Evolutionary conservation across 2,888 invertebrate genomes (phyloP).

Genomic region (Cerastis leucographa): DNA sequence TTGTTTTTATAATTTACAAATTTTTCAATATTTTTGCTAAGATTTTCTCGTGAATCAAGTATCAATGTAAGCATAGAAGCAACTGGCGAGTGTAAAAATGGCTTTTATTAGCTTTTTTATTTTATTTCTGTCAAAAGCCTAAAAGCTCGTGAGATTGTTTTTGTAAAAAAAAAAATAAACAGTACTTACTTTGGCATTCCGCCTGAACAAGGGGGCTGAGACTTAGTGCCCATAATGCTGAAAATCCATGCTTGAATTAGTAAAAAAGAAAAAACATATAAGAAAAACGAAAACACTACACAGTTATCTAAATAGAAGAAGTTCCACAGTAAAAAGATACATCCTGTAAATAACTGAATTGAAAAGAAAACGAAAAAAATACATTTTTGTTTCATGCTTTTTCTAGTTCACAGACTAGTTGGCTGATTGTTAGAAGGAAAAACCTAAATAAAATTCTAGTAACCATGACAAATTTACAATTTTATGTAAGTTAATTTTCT

Average conservation of each 20-base stretch:
- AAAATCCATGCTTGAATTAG: constrained; percentile 90
- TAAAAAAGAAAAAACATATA: constrained; percentile 82
- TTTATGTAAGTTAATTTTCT: neutral
- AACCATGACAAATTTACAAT: constrained; percentile 6
- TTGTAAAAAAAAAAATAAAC: constrained; percentile 61
- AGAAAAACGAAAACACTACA: constrained; percentile 75
- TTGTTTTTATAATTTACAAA: constrained; percentile 58
- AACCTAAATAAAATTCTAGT: constrained; percentile 52
- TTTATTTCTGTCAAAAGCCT: constrained; percentile 74
- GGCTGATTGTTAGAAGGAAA: constrained; percentile 52
- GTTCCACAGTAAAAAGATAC: constrained; percentile 65
- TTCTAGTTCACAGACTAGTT: constrained; percentile 79
- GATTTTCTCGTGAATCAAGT: constrained; percentile 50
- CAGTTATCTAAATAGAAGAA: constrained; percentile 74
- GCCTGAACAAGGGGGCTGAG: constrained; percentile 89
- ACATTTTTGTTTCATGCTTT: neutral
- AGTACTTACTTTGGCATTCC: constrained; percentile 90
- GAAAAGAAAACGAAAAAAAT: constrained; percentile 43
- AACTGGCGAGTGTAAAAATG: constrained; percentile 56
- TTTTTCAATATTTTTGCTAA: constrained; percentile 37
- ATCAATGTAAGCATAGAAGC: constrained; percentile 68
- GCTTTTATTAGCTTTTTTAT: constrained; percentile 69
- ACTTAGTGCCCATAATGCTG: constrained; percentile 90
- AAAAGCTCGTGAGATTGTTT: constrained; percentile 73
- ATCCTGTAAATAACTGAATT: constrained; percentile 88